A percentile compares a stretch with the other conserved stretches of the same genome.
phyloP scores from a whole-genome alignment of 2,113 vertebrate species.

The Leptosomus discolor region DNA sequence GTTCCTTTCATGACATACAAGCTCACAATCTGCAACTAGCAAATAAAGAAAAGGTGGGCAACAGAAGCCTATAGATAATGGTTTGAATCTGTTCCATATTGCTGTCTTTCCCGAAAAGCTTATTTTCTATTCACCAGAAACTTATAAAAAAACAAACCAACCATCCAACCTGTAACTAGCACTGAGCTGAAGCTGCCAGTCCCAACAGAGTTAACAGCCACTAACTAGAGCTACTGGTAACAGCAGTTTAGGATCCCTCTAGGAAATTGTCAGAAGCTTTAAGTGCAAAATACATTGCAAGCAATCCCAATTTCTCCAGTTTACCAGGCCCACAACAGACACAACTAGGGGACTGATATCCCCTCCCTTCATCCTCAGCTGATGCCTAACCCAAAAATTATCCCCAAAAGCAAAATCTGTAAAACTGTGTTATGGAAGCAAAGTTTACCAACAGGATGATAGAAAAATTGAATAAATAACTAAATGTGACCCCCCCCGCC shows the following conservation, averaged over 20 bases:
- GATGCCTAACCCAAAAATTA: background rate
- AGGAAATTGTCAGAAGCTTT: background rate
- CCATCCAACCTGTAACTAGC: background rate
- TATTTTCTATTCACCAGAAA: background rate
- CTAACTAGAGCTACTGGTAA: background rate
- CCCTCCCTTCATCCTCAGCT: background rate
- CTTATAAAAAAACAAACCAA: background rate
- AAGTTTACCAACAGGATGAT: background rate
- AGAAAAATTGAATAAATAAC: background rate
- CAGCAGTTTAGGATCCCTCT: background rate
- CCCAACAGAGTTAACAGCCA: background rate
- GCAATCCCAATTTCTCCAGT: background rate
- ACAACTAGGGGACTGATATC: background rate
- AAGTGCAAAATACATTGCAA: background rate
- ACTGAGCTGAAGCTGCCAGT: background rate
- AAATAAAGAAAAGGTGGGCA: background rate
- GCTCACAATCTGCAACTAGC: background rate
- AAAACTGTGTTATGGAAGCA: background rate
- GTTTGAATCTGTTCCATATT: background rate
- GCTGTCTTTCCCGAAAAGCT: background rate
- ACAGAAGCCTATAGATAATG: fast-evolving
- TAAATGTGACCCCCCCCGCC: background rate
- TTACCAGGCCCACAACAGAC: background rate
- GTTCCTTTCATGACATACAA: background rate
- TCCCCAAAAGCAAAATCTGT: background rate